Percentiles rank a stretch among this genome's conserved stretches.
Conservation (phyloP, 2,797 vertebrate genomes). For the Propithecus deckenii region DNA sequence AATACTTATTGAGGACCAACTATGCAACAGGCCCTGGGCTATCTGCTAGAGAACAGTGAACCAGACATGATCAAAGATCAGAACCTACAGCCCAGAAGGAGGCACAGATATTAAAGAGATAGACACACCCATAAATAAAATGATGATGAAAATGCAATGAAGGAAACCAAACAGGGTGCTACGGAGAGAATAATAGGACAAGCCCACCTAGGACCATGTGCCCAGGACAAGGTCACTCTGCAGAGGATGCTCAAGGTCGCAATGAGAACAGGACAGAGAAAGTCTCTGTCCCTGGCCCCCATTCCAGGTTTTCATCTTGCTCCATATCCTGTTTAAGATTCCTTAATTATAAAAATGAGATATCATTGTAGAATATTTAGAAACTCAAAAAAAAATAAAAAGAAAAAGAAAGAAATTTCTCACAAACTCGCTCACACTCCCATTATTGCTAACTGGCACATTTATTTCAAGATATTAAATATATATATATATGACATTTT, state of each 20-base stretch:
- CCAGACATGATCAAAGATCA: not conserved
- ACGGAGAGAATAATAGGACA: not conserved
- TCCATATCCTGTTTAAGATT: constrained; percentile 13
- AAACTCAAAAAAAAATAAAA: constrained; percentile 22
- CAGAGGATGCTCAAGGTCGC: not conserved
- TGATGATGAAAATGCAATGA: not conserved
- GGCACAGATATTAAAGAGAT: not conserved
- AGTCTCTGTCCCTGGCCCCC: not conserved
- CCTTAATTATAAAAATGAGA: constrained; percentile 27
- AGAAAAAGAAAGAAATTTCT: not conserved
- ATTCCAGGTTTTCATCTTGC: not conserved
- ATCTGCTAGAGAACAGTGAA: not conserved
- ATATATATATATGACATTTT: not conserved
- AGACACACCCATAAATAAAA: not conserved
- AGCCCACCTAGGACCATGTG: no score
- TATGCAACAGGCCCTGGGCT: not conserved
- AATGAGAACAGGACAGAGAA: not conserved
- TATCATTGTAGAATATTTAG: not conserved
- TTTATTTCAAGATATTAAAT: not conserved
- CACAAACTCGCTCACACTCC: not conserved
- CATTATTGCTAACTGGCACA: not conserved
- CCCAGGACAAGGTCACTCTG: not conserved
- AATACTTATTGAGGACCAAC: not conserved
- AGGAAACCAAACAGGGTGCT: not conserved
- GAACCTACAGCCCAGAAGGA: not conserved